Base-by-base conservation (phyloP, 2,797 vertebrate genomes). In the Rhodeus uyekii region DNA sequence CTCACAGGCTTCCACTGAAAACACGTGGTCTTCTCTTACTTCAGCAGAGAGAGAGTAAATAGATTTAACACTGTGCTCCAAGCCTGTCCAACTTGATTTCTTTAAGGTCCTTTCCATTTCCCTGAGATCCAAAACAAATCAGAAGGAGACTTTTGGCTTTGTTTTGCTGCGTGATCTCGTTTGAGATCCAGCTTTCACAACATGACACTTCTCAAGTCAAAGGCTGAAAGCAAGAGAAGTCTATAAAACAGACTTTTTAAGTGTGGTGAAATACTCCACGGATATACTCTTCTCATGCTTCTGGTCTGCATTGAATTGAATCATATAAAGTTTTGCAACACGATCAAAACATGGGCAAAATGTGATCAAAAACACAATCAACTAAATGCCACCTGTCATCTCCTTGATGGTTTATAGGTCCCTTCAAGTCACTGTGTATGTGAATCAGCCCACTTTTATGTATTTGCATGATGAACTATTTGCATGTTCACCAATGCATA, bases 121-220 rank as follows among this genome's bases (percentile, higher is more conserved):
- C 50, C 34, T 14, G 53, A 74, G 22, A 55, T 55, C 48, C 48
- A 73, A 73, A 73, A n/a, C 12, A 10, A 55, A 55, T 74, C 22
- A 38, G 68, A 71, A 27, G 29, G 29, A 84, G 86, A 63, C 76
- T 32, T 82, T 24, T 58, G 67, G 75, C 27, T 8, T 34, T 87
- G 29, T 53, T 72, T 72, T 86, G 83, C 82, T 68, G 50, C 64
- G 24, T 39, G 72, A 74, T 55, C 50, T 27, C 7, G 34, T 74
- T 74, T 18, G 8, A 14, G 1, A 34, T 27, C 8, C 34, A 55
- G 34, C 14, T n/a, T 27, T 58, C 50, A 38, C n/a, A 16, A 8
- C n/a, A 5, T 5, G 2, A 39, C 18, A 39, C 48, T 53, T 36
- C 29, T 34, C 4, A 0, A 73, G 46, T 53, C 29, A 53, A 60